Conservation (phyloP, 2,113 vertebrate genomes). For the Meriones unguiculatus region DNA sequence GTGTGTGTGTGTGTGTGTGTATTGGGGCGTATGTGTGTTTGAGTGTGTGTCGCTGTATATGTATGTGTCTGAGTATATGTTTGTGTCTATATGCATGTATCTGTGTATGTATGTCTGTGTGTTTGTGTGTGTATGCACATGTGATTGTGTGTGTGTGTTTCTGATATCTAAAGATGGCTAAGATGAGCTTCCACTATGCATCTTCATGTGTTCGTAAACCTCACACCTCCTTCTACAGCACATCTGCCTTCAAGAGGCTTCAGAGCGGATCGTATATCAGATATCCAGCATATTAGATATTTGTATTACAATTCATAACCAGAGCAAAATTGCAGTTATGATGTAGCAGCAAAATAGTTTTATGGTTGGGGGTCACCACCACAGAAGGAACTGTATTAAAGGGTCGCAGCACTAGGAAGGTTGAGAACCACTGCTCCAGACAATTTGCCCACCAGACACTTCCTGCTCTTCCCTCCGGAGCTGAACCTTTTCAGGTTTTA, state of each 20-base stretch:
- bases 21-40: neutral
- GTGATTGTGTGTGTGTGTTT: no score
- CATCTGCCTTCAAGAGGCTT: neutral
- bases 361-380: neutral
- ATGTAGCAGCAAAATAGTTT: neutral
- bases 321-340: neutral
- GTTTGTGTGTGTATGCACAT: neutral
- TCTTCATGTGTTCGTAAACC: neutral
- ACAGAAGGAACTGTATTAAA: neutral
- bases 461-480: neutral
- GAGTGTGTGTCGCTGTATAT: rapidly evolving
- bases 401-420: no score
- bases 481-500: neutral
- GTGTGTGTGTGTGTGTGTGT: neutral
- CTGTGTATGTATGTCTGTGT: neutral
- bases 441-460: neutral
- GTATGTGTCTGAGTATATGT: no score
- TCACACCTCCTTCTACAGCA: neutral
- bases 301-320: neutral
- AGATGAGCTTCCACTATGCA: neutral
- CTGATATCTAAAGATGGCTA: neutral
- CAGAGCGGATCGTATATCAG: neutral
- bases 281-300: neutral
- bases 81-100: neutral
- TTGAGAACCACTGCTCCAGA: no score